Evolutionary conservation across 2,797 vertebrate genomes (phyloP).

Genomic region (Sebastes taczanowskii): DNA sequence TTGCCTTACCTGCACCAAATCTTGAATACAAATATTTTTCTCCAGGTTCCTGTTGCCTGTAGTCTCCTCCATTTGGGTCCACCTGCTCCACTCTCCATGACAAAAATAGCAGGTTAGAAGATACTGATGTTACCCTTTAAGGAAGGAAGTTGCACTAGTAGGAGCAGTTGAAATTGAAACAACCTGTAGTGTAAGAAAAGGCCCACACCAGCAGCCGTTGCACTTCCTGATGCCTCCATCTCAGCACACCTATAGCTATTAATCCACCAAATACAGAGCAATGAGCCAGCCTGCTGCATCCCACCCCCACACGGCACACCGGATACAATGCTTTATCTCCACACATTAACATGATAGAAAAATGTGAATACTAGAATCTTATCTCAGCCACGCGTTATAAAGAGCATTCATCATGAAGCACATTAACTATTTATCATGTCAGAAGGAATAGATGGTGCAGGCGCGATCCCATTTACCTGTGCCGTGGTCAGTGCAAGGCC

Average conservation of each 20-base stretch:
- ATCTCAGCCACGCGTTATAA: conserved; percentile 95
- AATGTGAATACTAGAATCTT: conserved; percentile 98
- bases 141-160: not conserved
- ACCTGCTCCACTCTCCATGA: too few relatives aligned
- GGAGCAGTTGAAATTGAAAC: not conserved
- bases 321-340: conserved; percentile 89
- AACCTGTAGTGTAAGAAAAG: not conserved
- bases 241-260: conserved; percentile 41
- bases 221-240: conserved; percentile 46
- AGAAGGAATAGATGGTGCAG: conserved; percentile 81
- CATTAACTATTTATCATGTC: conserved; percentile 96
- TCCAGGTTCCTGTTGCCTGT: too few relatives aligned
- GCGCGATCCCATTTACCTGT: conserved; percentile 87
- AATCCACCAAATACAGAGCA: conserved; percentile 83
- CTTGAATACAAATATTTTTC: too few relatives aligned
- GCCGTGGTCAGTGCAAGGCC: conserved; percentile 77
- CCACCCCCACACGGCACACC: conserved; percentile 77
- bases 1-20: too few relatives aligned
- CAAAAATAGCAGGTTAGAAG: too few relatives aligned
- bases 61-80: too few relatives aligned
- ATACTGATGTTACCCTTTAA: not conserved
- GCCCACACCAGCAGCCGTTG: not conserved
- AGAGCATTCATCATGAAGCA: conserved; percentile 94
- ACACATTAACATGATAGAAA: conserved; percentile 94
- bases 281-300: conserved; percentile 78